Percentiles rank a stretch among this genome's conserved stretches.
These are phyloP conservation scores for Uropetala carovei DNA, from an alignment of 2,888 invertebrate genomes.

Conservation along the genomic window DNA sequence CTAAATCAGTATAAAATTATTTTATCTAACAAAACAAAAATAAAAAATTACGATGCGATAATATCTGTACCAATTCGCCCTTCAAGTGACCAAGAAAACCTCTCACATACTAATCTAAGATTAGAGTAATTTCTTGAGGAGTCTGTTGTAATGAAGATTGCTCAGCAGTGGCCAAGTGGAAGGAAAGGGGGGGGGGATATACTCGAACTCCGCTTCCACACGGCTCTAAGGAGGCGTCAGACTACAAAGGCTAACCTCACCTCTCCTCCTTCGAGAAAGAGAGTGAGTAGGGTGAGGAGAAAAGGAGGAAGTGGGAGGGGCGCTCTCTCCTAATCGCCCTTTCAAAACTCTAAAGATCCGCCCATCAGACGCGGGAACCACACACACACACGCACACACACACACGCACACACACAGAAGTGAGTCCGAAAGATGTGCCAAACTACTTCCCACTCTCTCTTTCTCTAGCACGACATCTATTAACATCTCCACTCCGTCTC, in stretches of 20 bases:
- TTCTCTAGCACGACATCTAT: neutral
- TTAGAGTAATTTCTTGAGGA: no score
- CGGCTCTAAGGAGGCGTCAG: neutral
- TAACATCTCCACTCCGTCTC: neutral
- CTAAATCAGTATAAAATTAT: no score
- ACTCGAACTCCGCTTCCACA: neutral
- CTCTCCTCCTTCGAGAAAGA: neutral
- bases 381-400: slow-evolving; percentile 5
- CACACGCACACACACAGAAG: neutral
- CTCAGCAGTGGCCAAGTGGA: no score
- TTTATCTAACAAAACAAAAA: no score
- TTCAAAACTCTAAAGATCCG: slow-evolving; percentile 12
- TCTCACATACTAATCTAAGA: no score
- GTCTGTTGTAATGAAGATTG: no score
- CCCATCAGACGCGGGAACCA: neutral
- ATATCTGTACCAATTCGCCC: no score
- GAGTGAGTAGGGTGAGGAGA: no score
- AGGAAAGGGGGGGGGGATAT: neutral
- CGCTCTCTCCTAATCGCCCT: neutral
- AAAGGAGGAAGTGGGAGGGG: neutral
- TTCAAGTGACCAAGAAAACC: no score
- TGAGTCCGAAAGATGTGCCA: slow-evolving; percentile 6
- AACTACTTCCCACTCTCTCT: neutral
- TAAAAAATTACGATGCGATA: no score
- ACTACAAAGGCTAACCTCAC: neutral